A percentile compares a stretch with the other conserved stretches of the same genome.
Evolutionary conservation across 23 tunicate species (phyloP).

Genomic region (Trididemnum clinides): DNA sequence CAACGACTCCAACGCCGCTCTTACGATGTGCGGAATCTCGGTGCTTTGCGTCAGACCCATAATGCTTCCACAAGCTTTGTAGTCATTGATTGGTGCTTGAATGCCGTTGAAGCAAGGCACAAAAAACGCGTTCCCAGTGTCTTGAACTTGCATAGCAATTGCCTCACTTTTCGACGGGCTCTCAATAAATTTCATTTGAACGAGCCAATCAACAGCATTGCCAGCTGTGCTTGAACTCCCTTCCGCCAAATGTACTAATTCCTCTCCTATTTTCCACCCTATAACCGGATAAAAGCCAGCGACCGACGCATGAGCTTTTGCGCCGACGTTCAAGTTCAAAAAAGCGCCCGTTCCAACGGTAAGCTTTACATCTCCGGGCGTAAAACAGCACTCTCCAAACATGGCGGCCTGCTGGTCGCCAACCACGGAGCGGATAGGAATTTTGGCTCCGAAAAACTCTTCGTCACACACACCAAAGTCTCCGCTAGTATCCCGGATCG

Average conservation of each 20-base stretch:
- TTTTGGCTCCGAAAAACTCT: conserved; percentile 57
- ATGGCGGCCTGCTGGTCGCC: conserved; percentile 98
- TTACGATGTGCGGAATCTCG: conserved; percentile 40
- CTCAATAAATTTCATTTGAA: conserved; percentile 35
- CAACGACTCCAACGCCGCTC: conserved; percentile 91
- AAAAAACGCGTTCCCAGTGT: conserved; percentile 69
- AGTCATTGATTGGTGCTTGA: conserved; percentile 93
- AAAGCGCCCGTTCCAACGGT: conserved; percentile 98
- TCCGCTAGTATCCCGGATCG: conserved; percentile 65
- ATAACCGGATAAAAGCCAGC: conserved; percentile 92
- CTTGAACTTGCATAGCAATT: conserved; percentile 38
- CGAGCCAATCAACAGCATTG: conserved; percentile 82
- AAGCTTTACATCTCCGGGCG: conserved; percentile 82
- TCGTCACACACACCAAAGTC: conserved; percentile 80
- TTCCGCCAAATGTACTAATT: conserved; percentile 81
- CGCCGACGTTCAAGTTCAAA: conserved; percentile 78
- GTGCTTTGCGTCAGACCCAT: conserved; percentile 81
- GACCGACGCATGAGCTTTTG: conserved; percentile 86
- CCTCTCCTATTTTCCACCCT: conserved; percentile 82
- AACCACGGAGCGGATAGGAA: conserved; percentile 78
- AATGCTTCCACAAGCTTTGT: conserved; percentile 79
- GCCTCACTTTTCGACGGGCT: conserved; percentile 53
- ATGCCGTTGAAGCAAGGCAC: conserved; percentile 91
- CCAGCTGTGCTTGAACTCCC: conserved; percentile 83
- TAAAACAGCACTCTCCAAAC: conserved; percentile 92